A percentile compares a stretch with the other conserved stretches of the same genome.
phyloP scores from a whole-genome alignment of 1,140 invertebrate genomes.

The Drosophila nigromelanica region DNA sequence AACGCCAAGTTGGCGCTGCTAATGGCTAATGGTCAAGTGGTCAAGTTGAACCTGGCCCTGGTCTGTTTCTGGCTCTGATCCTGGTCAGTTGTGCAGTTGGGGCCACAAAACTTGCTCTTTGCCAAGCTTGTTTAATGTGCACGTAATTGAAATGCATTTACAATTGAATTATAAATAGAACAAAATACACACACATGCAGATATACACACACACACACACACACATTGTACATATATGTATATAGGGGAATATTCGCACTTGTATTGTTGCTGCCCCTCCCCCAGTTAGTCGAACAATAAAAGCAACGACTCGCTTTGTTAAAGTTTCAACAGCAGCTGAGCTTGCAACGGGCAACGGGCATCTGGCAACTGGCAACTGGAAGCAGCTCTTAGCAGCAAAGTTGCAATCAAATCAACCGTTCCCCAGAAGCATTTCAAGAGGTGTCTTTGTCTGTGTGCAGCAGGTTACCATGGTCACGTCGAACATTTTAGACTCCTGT shows the following conservation, averaged over 20 bases:
- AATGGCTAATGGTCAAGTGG: constrained; percentile 62
- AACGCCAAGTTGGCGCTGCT: constrained; percentile 63
- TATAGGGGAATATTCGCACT: constrained; percentile 51
- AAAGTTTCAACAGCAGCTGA: constrained; percentile 73
- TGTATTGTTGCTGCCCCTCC: constrained; percentile 14
- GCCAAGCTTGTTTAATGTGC: constrained; percentile 76
- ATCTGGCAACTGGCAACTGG: constrained; percentile 39
- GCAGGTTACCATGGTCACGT: constrained; percentile 76
- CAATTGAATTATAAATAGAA: constrained; percentile 82
- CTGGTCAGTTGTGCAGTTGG: constrained; percentile 29
- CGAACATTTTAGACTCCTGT: constrained; percentile 55
- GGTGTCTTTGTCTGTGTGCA: constrained; percentile 40
- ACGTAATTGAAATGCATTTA: constrained; percentile 83
- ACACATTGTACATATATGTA: constrained; percentile 30
- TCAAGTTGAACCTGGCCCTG: constrained; percentile 53
- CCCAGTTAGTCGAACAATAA: constrained; percentile 35
- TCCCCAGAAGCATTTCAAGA: constrained; percentile 66
- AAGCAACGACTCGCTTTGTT: constrained; percentile 65
- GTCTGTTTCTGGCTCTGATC: constrained; percentile 29
- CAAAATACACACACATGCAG: constrained; percentile 65
- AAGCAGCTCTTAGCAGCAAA: constrained; percentile 44
- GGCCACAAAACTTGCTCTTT: constrained; percentile 70
- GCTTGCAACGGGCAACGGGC: constrained; percentile 41
- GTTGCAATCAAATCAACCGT: constrained; percentile 77
- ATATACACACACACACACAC: constrained; percentile 21